Evolutionary conservation across 2,888 invertebrate genomes (phyloP).

Genomic region (Tribolium freemani): DNA sequence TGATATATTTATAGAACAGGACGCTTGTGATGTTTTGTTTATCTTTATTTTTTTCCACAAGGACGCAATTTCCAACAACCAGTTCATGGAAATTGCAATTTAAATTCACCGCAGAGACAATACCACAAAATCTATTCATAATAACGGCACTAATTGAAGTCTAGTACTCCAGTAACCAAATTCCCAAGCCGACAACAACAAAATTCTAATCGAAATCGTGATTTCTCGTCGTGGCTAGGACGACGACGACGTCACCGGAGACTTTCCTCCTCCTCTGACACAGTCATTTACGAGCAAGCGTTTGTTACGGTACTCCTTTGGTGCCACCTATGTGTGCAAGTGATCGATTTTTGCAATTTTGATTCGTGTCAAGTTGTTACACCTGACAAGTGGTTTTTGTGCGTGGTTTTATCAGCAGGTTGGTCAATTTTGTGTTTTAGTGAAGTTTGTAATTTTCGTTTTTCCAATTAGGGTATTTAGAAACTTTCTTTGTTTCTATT

Average conservation of each 20-base stretch:
- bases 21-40: too few relatives aligned
- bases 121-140: not conserved
- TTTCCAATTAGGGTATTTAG: not conserved
- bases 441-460: not conserved
- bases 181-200: not conserved
- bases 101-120: too few relatives aligned
- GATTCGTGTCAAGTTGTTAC: not conserved
- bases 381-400: not conserved
- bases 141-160: not conserved
- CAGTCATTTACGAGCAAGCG: not conserved
- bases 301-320: not conserved
- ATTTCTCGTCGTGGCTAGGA: constrained; percentile 24
- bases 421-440: not conserved
- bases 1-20: too few relatives aligned
- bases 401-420: not conserved
- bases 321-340: not conserved
- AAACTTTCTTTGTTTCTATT: not conserved
- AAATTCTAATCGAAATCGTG: constrained; percentile 28
- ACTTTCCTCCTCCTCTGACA: constrained; percentile 1
- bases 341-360: not conserved
- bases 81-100: too few relatives aligned
- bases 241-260: constrained; percentile 17
- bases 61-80: too few relatives aligned
- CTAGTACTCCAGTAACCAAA: not conserved
- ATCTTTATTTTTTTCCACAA: too few relatives aligned